A percentile compares a stretch with the other conserved stretches of the same genome.
phyloP scores from a whole-genome alignment of 2,888 invertebrate genomes.

The Stegana nigrithorax region DNA sequence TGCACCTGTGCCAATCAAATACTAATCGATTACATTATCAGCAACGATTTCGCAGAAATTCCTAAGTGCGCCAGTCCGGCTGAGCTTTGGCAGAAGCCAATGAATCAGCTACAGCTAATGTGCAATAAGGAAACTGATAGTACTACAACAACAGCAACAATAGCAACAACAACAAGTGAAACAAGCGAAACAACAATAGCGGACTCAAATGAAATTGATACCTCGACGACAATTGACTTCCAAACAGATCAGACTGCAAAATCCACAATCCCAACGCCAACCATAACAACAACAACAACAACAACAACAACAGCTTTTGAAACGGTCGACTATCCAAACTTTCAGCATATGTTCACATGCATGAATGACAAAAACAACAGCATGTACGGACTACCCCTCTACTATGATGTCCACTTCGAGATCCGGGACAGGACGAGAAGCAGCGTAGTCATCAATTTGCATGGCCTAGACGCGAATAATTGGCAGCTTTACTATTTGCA shows the following conservation, averaged over 20 bases:
- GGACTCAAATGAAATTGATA: not conserved
- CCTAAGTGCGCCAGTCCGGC: constrained; percentile 32
- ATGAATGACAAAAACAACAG: not conserved
- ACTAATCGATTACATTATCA: constrained; percentile 21
- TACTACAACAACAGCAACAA: not conserved
- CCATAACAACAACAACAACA: not conserved
- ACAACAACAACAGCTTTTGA: not conserved
- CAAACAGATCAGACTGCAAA: not conserved
- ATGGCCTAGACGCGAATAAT: constrained; percentile 1
- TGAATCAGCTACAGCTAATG: not conserved
- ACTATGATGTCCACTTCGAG: constrained; percentile 18
- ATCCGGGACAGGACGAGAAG: constrained; percentile 22
- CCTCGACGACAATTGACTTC: not conserved
- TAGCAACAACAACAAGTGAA: not conserved
- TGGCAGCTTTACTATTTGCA: not conserved
- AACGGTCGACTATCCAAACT: not conserved
- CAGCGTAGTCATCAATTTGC: constrained; percentile 24
- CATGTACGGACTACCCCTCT: not conserved
- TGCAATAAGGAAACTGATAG: not conserved
- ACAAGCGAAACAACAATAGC: not conserved
- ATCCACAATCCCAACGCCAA: not conserved
- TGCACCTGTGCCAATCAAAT: constrained; percentile 37
- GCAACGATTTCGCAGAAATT: not conserved
- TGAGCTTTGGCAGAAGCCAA: not conserved
- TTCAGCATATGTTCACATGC: not conserved